Conservation (phyloP, 2,797 vertebrate genomes). For the Ctenosaura bakeri region DNA sequence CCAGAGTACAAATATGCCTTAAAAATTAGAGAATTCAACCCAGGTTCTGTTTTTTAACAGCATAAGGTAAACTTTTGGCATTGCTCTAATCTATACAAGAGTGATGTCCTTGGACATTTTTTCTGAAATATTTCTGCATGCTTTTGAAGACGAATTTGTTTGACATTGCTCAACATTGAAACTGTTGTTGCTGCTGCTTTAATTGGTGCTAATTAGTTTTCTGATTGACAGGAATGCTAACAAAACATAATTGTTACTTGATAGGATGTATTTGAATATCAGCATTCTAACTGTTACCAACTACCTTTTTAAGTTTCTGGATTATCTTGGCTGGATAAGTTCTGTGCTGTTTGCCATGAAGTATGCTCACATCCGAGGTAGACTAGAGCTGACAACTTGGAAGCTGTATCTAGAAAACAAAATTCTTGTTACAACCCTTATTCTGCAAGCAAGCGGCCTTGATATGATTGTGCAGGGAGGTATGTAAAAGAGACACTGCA, state of each 20-base stretch:
- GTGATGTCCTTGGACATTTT: constrained; percentile 60
- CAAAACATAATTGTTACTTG: constrained; percentile 70
- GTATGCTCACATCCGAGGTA: neutral
- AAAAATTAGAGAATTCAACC: constrained; percentile 43
- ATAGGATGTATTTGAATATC: constrained; percentile 25
- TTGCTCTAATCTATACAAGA: constrained; percentile 20
- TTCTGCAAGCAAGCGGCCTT: no score
- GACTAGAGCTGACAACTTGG: neutral
- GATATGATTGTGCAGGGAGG: no score
- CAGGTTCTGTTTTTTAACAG: constrained; percentile 5
- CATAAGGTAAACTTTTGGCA: constrained; percentile 47
- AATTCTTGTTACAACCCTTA: neutral
- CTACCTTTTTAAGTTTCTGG: constrained; percentile 30
- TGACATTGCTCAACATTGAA: constrained; percentile 68
- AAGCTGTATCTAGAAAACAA: neutral
- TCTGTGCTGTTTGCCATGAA: neutral
- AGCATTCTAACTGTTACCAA: neutral
- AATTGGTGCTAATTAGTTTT: constrained; percentile 77
- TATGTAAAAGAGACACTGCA: no score
- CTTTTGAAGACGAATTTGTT: constrained; percentile 68
- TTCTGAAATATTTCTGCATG: constrained; percentile 37
- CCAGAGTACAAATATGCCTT: neutral
- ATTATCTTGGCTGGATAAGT: constrained; percentile 25
- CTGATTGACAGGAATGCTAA: constrained; percentile 77
- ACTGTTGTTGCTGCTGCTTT: constrained; percentile 68